Conservation (phyloP, 2,888 invertebrate genomes). For the Rotaria sp. region DNA sequence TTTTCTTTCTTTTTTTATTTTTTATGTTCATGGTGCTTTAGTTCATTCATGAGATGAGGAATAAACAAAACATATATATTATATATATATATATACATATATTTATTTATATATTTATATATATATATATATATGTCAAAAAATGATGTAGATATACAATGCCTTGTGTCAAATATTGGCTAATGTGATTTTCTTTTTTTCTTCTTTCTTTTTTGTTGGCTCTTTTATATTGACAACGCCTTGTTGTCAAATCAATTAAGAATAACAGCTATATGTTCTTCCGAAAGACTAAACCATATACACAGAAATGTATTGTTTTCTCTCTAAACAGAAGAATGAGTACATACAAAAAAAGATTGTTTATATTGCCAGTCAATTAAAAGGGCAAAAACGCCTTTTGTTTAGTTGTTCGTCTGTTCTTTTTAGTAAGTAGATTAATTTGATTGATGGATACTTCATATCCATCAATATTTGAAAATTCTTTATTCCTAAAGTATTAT, state of each 20-base stretch:
- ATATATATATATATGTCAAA: background rate
- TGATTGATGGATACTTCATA: background rate
- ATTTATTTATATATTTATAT: background rate
- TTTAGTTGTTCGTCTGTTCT: background rate
- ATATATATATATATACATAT: background rate
- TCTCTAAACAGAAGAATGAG: constrained; percentile 5
- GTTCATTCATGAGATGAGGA: constrained; percentile 22
- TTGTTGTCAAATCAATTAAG: constrained; percentile 19
- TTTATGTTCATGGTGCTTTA: constrained; percentile 22
- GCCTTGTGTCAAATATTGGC: constrained; percentile 1
- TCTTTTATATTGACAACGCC: background rate
- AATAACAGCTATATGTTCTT: constrained; percentile 3
- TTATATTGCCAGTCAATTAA: constrained; percentile 12
- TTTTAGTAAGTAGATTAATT: background rate
- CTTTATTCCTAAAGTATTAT: background rate
- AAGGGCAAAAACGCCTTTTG: background rate
- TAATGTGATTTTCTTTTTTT: background rate
- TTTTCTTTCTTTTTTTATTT: background rate
- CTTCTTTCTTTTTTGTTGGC: too few species aligned
- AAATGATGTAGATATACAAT: background rate
- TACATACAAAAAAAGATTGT: background rate
- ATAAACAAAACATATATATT: constrained; percentile 18
- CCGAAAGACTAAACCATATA: constrained; percentile 9
- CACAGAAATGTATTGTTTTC: constrained; percentile 9
- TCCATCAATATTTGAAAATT: background rate